phyloP scores from a whole-genome alignment of 2,888 invertebrate genomes.

The Calephelis perditalis region DNA sequence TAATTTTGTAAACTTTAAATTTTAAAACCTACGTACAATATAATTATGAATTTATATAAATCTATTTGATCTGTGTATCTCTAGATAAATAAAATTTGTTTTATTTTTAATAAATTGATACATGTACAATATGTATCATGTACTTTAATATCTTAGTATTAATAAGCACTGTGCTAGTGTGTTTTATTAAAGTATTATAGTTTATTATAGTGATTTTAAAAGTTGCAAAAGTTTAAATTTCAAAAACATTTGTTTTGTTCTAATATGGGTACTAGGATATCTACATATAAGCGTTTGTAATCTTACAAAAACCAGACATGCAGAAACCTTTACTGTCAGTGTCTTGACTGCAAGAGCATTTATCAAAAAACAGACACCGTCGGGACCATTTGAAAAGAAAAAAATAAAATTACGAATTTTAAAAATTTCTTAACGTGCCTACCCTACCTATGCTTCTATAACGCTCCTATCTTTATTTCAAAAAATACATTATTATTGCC shows the following conservation, averaged over 20 bases:
- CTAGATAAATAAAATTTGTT: background rate
- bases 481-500: background rate
- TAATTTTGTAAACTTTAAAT: background rate
- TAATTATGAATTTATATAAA: background rate
- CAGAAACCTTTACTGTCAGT: background rate
- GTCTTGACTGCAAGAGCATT: background rate
- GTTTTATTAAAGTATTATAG: conserved; percentile 5
- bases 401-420: background rate
- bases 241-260: background rate
- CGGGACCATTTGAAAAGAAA: no score
- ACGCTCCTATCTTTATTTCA: no score
- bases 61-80: background rate
- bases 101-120: background rate
- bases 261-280: background rate
- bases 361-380: background rate
- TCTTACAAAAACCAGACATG: background rate
- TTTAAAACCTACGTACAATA: background rate
- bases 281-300: background rate
- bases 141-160: background rate
- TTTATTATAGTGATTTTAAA: conserved; percentile 2
- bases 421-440: background rate
- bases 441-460: background rate
- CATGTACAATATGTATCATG: background rate
- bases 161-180: conserved; percentile 5
- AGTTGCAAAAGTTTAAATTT: background rate